Evolutionary conservation across 2,113 vertebrate genomes (phyloP).

Genomic region (Bubalus kerabau): DNA sequence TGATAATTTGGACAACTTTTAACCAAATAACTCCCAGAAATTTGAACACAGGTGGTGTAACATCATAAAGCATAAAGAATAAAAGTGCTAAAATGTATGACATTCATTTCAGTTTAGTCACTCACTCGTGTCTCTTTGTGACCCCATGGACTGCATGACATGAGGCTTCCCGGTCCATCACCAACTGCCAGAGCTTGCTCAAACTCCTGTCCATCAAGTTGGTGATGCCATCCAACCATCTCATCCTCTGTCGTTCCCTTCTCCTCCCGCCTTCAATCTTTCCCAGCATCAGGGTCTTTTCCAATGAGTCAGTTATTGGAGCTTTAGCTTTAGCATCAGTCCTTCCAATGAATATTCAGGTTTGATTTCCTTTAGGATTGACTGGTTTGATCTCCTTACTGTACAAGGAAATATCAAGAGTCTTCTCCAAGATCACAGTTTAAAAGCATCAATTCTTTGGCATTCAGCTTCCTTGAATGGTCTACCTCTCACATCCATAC

Average conservation of each 20-base stretch:
- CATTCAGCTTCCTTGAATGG: not conserved
- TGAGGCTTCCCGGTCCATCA: not conserved
- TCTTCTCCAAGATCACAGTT: not conserved
- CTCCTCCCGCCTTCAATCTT: not conserved
- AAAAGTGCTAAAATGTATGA: not conserved
- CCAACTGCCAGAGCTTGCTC: not conserved
- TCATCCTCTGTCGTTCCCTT: not conserved
- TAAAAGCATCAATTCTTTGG: not conserved
- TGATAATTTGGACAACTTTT: not conserved
- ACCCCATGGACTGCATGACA: not conserved
- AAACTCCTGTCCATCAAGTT: not conserved
- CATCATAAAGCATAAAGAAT: not conserved
- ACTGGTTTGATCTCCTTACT: not conserved
- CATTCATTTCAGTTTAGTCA: not conserved
- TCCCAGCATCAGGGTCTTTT: not conserved
- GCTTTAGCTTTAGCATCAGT: not conserved
- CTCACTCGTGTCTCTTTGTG: not conserved
- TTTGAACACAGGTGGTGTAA: not conserved
- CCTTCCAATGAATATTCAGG: not conserved
- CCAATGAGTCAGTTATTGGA: not conserved
- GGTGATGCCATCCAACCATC: not conserved
- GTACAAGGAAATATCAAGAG: not conserved
- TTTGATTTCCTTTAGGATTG: not conserved
- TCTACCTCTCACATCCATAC: not conserved
- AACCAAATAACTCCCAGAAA: not conserved